These are phyloP conservation scores for Zophobas atratus DNA, from an alignment of 1,140 invertebrate genomes.

Conservation along the genomic window DNA sequence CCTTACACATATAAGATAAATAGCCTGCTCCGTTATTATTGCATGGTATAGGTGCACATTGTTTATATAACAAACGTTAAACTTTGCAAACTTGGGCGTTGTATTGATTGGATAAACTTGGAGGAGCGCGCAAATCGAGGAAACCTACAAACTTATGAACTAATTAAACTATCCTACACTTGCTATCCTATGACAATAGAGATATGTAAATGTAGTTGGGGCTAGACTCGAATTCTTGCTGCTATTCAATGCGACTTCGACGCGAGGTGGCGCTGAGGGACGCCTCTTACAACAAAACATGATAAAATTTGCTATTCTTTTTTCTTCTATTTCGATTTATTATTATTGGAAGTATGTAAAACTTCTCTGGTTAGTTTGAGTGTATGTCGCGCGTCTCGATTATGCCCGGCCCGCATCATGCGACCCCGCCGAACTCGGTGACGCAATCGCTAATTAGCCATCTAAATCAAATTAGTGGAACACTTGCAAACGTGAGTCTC, in stretches of 20 bases:
- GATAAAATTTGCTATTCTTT: too few species aligned
- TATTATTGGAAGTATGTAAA: too few species aligned
- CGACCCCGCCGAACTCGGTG: not conserved
- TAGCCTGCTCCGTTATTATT: constrained; percentile 61
- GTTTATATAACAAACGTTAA: constrained; percentile 67
- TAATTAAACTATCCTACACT: constrained; percentile 67
- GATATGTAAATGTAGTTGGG: constrained; percentile 66
- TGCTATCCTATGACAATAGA: constrained; percentile 65
- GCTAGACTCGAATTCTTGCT: constrained; percentile 50
- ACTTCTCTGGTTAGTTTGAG: too few species aligned
- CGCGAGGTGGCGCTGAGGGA: too few species aligned
- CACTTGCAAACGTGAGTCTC: constrained; percentile 19
- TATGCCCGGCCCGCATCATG: too few species aligned
- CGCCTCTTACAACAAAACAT: too few species aligned
- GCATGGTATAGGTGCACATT: constrained; percentile 63
- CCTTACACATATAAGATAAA: constrained; percentile 61
- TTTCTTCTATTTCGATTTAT: too few species aligned
- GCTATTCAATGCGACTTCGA: not conserved
- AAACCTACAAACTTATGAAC: constrained; percentile 66
- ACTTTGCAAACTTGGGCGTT: constrained; percentile 62
- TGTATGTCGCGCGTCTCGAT: too few species aligned
- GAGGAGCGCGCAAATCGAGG: constrained; percentile 60
- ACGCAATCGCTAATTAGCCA: constrained; percentile 16
- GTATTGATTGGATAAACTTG: constrained; percentile 66
- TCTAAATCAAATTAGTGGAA: constrained; percentile 1